A percentile compares a stretch with the other conserved stretches of the same genome.
phyloP scores from a whole-genome alignment of 2,113 vertebrate species.

The Atrichornis clamosus region DNA sequence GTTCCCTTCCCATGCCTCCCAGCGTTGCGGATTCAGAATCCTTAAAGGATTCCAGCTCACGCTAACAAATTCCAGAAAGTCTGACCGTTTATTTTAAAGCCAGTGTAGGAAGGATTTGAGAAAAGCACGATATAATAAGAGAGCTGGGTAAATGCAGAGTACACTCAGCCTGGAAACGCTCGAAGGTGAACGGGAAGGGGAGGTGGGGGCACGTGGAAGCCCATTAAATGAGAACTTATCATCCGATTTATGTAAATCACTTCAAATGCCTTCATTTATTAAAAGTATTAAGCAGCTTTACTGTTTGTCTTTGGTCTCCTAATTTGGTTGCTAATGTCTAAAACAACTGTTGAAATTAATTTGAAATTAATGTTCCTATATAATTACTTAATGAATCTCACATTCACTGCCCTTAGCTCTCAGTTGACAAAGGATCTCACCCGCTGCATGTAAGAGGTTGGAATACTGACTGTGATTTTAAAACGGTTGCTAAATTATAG shows the following conservation, averaged over 20 bases:
- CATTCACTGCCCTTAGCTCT: conserved; percentile 50
- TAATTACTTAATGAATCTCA: conserved; percentile 66
- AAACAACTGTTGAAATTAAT: conserved; percentile 57
- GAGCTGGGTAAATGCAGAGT: background rate
- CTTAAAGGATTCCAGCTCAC: background rate
- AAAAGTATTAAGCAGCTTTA: conserved; percentile 36
- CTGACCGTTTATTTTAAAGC: background rate
- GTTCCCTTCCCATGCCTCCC: background rate
- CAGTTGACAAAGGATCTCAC: conserved; percentile 29
- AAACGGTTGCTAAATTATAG: conserved; percentile 29
- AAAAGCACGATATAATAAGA: background rate
- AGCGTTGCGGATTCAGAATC: background rate
- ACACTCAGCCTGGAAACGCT: background rate
- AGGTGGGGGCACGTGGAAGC: background rate
- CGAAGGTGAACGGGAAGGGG: background rate
- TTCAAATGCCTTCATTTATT: conserved; percentile 50
- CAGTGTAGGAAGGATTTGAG: background rate
- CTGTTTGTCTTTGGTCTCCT: conserved; percentile 36
- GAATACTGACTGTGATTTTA: conserved; percentile 17
- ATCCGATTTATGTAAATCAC: conserved; percentile 45
- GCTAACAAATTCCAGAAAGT: conserved; percentile 14
- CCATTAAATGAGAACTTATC: conserved; percentile 45
- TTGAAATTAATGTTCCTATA: conserved; percentile 57
- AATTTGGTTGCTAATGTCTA: conserved; percentile 44
- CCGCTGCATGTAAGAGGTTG: background rate